Evolutionary conservation across 2,113 vertebrate genomes (phyloP).

Genomic region (Lipophrys pholis): DNA sequence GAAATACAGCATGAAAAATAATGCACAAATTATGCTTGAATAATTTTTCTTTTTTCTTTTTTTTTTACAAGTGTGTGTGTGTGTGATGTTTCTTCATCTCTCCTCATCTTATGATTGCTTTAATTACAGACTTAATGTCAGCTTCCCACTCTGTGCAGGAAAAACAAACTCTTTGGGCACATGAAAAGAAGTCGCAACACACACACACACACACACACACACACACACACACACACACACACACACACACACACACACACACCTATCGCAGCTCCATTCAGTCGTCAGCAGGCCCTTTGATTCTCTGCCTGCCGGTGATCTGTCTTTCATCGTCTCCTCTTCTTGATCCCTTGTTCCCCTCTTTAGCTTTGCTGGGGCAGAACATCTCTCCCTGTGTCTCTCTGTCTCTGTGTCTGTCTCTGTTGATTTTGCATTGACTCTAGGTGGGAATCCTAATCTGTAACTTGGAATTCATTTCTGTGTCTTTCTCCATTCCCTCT

Average conservation of each 20-base stretch:
- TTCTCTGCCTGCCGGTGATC: conserved; percentile 75
- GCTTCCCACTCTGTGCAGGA: conserved; percentile 67
- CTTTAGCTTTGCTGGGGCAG: conserved; percentile 60
- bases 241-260: conserved; percentile 54
- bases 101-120: conserved; percentile 83
- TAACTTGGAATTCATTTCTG: conserved; percentile 43
- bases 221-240: conserved; percentile 38
- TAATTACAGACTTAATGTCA: conserved; percentile 84
- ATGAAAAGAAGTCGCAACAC: conserved; percentile 72
- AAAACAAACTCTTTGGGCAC: conserved; percentile 78
- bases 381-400: conserved; percentile 56
- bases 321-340: conserved; percentile 80
- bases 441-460: conserved; percentile 71
- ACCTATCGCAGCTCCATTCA: conserved; percentile 68
- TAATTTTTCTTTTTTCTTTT: neutral
- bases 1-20: conserved; percentile 4
- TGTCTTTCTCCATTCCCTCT: conserved; percentile 14
- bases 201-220: conserved; percentile 39
- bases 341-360: conserved; percentile 72
- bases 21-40: conserved; percentile 1
- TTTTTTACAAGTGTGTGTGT: conserved; percentile 5
- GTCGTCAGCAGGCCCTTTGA: conserved; percentile 76
- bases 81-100: conserved; percentile 58
- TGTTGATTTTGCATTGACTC: conserved; percentile 67
- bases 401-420: conserved; percentile 55